Evolutionary conservation across 2,888 invertebrate species (phyloP).

Genomic region (Timandra comae): DNA sequence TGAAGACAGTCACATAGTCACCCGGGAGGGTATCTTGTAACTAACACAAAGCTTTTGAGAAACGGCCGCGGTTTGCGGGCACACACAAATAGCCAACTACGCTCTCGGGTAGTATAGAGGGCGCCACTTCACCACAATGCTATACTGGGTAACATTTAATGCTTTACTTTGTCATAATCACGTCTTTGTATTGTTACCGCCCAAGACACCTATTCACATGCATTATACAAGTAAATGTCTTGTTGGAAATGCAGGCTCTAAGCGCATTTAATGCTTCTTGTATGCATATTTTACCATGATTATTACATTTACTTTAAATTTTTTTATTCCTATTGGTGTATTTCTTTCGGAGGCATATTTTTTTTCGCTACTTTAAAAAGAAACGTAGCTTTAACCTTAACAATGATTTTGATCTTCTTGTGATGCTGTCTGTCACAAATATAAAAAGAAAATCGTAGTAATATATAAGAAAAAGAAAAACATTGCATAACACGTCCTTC

Average conservation of each 20-base stretch:
- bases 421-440: too few species aligned
- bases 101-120: constrained; percentile 24
- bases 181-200: constrained; percentile 20
- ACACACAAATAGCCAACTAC: constrained; percentile 34
- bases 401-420: too few species aligned
- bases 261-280: constrained; percentile 16
- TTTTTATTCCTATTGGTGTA: too few species aligned
- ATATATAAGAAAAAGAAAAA: too few species aligned
- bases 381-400: too few species aligned
- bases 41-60: constrained; percentile 33
- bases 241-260: constrained; percentile 17
- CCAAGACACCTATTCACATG: constrained; percentile 21
- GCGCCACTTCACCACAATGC: constrained; percentile 16
- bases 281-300: background rate
- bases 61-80: constrained; percentile 22
- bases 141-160: constrained; percentile 13
- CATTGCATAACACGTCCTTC: too few species aligned
- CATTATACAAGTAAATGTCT: constrained; percentile 18
- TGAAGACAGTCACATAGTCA: constrained; percentile 15
- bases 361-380: too few species aligned
- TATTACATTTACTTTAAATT: too few species aligned
- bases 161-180: constrained; percentile 24
- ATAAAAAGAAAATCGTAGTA: too few species aligned
- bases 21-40: constrained; percentile 22
- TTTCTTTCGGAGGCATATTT: too few species aligned